Percentiles rank a stretch among this genome's conserved stretches.
Conservation (phyloP, 92 coral and sea anemone genomes). For the Metridium senile region DNA sequence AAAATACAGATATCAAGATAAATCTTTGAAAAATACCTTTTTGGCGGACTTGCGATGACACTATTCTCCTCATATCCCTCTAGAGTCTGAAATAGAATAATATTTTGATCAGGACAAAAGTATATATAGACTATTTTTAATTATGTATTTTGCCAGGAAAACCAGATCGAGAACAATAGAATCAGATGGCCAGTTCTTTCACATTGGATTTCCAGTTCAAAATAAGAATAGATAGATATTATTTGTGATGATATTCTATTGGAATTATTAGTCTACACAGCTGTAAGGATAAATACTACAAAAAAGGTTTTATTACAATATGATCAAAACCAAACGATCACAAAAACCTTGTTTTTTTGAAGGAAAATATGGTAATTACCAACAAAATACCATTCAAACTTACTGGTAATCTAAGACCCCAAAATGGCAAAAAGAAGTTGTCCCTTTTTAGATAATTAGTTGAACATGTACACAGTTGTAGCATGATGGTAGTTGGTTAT, state of each 20-base stretch:
- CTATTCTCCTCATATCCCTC: slow-evolving; percentile 63
- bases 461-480: slow-evolving; percentile 7
- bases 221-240: background rate
- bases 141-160: slow-evolving; percentile 14
- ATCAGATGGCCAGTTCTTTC: background rate
- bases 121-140: background rate
- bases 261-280: no score
- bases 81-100: slow-evolving; percentile 36
- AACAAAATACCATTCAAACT: background rate
- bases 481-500: background rate
- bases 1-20: background rate
- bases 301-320: no score
- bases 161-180: background rate
- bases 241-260: background rate
- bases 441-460: background rate
- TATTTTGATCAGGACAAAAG: background rate
- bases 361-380: background rate
- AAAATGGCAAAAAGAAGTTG: slow-evolving; percentile 2
- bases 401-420: slow-evolving; percentile 6
- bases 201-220: background rate
- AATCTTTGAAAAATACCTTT: slow-evolving; percentile 45
- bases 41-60: slow-evolving; percentile 53
- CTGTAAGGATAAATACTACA: no score
- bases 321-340: background rate
- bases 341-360: background rate